These are phyloP conservation scores for Drosophila birchii DNA, from an alignment of 2,888 invertebrate genomes.

Conservation along the genomic window DNA sequence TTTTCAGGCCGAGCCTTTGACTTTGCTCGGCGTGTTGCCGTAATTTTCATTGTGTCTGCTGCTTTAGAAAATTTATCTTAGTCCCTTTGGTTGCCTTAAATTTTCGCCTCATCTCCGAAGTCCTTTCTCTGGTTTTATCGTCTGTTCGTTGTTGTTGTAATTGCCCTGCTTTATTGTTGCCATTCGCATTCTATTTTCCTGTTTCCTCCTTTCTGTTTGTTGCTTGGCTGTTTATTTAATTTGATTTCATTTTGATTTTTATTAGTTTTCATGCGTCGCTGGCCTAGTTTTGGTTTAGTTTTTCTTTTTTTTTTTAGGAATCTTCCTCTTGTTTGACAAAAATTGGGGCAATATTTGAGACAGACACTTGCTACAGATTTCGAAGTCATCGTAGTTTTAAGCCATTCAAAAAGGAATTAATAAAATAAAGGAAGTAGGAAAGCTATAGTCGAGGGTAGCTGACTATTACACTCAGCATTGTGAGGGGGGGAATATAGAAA, in stretches of 20 bases:
- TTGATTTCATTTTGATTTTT: conserved; percentile 79
- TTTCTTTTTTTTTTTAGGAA: not conserved
- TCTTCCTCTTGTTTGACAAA: conserved; percentile 3
- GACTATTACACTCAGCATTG: not conserved
- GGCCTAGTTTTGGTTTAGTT: conserved; percentile 56
- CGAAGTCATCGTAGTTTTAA: not conserved
- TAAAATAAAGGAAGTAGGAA: not conserved
- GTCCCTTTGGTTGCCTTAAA: conserved; percentile 38
- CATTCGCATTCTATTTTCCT: conserved; percentile 54
- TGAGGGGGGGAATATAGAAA: not conserved
- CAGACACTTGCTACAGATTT: not conserved
- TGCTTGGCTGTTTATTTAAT: conserved; percentile 70
- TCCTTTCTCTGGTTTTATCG: conserved; percentile 39
- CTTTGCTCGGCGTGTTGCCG: conserved; percentile 58
- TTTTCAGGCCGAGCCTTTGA: conserved; percentile 49
- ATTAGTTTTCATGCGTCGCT: conserved; percentile 66
- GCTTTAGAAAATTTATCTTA: conserved; percentile 66
- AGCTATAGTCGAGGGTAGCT: not conserved
- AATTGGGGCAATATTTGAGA: conserved; percentile 5
- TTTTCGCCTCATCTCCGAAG: conserved; percentile 35
- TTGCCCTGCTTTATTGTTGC: conserved; percentile 67
- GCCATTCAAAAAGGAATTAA: not conserved
- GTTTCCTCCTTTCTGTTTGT: conserved; percentile 48
- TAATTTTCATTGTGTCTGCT: conserved; percentile 58
- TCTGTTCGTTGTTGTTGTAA: conserved; percentile 59